Conservation (phyloP, 2,797 vertebrate genomes). For the Botia kubotai region DNA sequence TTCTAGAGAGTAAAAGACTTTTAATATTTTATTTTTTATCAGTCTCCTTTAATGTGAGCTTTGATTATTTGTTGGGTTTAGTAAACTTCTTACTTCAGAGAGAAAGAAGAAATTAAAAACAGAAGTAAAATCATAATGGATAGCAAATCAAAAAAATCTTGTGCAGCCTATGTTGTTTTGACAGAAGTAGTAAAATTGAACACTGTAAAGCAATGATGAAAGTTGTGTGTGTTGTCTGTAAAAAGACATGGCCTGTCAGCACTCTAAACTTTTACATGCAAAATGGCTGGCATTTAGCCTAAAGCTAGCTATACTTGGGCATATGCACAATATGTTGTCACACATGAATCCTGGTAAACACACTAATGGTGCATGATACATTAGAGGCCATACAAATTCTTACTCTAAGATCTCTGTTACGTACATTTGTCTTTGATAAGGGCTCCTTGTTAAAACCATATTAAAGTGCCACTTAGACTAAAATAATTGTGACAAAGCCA, state of each 20-base stretch:
- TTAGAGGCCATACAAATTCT: slow-evolving; percentile 35
- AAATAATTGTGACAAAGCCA: slow-evolving; percentile 44
- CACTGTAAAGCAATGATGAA: slow-evolving; percentile 78
- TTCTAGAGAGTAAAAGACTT: not conserved
- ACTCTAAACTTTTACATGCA: slow-evolving; percentile 69
- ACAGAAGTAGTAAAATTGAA: slow-evolving; percentile 81
- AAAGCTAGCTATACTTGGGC: slow-evolving; percentile 20
- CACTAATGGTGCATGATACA: slow-evolving; percentile 43
- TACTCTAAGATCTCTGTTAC: slow-evolving; percentile 44
- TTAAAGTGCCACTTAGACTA: slow-evolving; percentile 44
- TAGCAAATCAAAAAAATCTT: slow-evolving; percentile 73
- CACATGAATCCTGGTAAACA: not conserved
- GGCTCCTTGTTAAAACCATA: slow-evolving; percentile 49
- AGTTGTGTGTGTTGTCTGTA: slow-evolving; percentile 75
- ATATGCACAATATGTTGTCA: slow-evolving; percentile 28
- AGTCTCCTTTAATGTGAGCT: not conserved
- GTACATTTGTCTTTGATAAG: slow-evolving; percentile 61
- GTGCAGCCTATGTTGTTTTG: slow-evolving; percentile 78
- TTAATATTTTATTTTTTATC: not conserved
- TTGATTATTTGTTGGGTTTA: not conserved
- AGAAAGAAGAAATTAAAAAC: slow-evolving; percentile 45
- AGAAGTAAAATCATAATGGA: slow-evolving; percentile 42
- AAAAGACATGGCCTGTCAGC: slow-evolving; percentile 59
- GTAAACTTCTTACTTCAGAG: slow-evolving; percentile 71
- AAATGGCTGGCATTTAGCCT: slow-evolving; percentile 69